phyloP scores from a whole-genome alignment of 2,888 invertebrate species.

The Papilio protenor region DNA sequence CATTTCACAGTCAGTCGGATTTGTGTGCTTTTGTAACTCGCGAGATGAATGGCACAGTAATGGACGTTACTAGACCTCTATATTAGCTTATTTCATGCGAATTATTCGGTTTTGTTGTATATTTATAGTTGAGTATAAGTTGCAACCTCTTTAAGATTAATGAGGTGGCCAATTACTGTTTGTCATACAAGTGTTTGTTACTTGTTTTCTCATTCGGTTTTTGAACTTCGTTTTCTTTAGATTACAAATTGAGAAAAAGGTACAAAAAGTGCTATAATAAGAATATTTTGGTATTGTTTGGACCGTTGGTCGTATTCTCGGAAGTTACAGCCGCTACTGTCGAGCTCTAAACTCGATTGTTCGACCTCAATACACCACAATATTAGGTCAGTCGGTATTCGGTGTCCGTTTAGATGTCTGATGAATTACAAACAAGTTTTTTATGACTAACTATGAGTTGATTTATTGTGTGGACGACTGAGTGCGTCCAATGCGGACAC shows the following conservation, averaged over 20 bases:
- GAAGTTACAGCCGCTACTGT: conserved; percentile 42
- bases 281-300: background rate
- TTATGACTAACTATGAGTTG: conserved; percentile 55
- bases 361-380: conserved; percentile 49
- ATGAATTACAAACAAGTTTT: conserved; percentile 67
- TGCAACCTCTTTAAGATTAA: conserved; percentile 16
- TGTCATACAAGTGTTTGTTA: background rate
- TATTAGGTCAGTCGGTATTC: conserved; percentile 65
- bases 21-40: conserved; percentile 32
- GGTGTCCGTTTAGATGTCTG: conserved; percentile 61
- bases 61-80: conserved; percentile 41
- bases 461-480: conserved; percentile 64
- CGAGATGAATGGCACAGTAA: conserved; percentile 32
- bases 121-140: conserved; percentile 47
- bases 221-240: background rate
- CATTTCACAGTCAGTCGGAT: conserved; percentile 40
- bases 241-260: too few species aligned
- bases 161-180: background rate
- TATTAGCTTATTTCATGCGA: conserved; percentile 57
- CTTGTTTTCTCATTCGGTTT: background rate
- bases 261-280: background rate
- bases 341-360: conserved; percentile 52
- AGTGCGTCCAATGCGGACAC: conserved; percentile 34
- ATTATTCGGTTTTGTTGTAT: conserved; percentile 48
- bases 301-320: conserved; percentile 25